phyloP scores from a whole-genome alignment of 2,113 vertebrate species.

The Onychorhynchus coronatus region DNA sequence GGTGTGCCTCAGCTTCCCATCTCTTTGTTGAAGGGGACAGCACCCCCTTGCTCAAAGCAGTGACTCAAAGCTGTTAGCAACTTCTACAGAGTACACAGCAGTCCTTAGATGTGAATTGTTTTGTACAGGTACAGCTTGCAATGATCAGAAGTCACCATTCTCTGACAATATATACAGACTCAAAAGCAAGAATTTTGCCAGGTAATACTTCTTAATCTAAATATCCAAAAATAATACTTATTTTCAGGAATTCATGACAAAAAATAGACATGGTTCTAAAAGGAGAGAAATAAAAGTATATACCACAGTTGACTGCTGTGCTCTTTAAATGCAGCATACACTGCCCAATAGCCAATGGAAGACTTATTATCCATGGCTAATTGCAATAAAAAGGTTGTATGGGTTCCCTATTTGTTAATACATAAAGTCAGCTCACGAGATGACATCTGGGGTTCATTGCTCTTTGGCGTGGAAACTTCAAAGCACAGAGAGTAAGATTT shows the following conservation, averaged over 20 bases:
- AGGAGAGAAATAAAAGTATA: not conserved
- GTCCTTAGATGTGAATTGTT: not conserved
- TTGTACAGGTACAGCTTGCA: not conserved
- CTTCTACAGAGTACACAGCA: not conserved
- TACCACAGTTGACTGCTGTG: not conserved
- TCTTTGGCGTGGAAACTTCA: not conserved
- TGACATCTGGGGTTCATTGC: not conserved
- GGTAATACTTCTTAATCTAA: not conserved
- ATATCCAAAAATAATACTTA: not conserved
- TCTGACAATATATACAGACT: not conserved
- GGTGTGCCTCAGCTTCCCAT: not conserved
- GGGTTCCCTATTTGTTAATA: not conserved
- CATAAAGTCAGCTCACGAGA: not conserved
- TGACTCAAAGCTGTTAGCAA: not conserved
- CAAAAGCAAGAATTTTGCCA: not conserved
- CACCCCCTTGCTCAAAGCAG: not conserved
- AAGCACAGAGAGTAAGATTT: not conserved
- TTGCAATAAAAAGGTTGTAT: not conserved
- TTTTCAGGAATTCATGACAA: not conserved
- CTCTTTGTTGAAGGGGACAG: not conserved
- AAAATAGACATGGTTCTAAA: not conserved
- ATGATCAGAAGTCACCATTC: not conserved
- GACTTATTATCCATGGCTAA: not conserved
- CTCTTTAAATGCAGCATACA: not conserved
- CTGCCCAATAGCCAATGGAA: not conserved